Evolutionary conservation across 2,797 vertebrate species (phyloP).

Genomic region (Xyrichtys novacula): DNA sequence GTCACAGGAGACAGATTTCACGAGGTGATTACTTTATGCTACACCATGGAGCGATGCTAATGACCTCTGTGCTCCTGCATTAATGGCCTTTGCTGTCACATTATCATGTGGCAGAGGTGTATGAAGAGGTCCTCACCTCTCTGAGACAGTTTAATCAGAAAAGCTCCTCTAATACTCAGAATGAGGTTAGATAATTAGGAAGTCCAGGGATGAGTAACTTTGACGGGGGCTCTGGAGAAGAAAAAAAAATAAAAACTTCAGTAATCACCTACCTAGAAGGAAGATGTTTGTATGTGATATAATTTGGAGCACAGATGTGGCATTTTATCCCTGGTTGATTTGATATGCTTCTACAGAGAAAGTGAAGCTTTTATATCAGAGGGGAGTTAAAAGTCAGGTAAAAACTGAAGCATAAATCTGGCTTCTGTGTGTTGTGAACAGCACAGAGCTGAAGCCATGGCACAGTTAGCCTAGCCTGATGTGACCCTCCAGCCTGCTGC

Average conservation of each 20-base stretch:
- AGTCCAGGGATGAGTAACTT: constrained; percentile 36
- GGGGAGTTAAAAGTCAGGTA: not conserved
- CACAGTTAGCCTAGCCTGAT: too few relatives aligned
- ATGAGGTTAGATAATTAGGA: constrained; percentile 63
- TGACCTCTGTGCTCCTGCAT: constrained; percentile 88
- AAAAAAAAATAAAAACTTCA: constrained; percentile 57
- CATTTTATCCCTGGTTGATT: not conserved
- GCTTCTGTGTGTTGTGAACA: too few relatives aligned
- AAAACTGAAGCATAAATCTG: too few relatives aligned
- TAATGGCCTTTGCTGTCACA: constrained; percentile 85
- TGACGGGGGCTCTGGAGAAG: constrained; percentile 13
- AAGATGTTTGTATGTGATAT: constrained; percentile 12
- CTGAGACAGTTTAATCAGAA: constrained; percentile 76
- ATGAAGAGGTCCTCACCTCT: constrained; percentile 72
- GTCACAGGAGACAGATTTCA: constrained; percentile 78
- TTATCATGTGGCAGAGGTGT: constrained; percentile 79
- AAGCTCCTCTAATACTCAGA: constrained; percentile 49
- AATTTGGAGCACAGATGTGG: not conserved
- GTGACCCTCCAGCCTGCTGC: too few relatives aligned
- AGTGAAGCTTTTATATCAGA: not conserved
- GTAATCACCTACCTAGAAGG: constrained; percentile 6
- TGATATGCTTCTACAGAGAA: not conserved
- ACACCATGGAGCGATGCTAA: constrained; percentile 86
- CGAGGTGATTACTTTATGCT: constrained; percentile 87
- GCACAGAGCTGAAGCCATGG: too few relatives aligned